Percentiles rank a stretch among this genome's conserved stretches.
These are phyloP conservation scores for Mesoligia furuncula DNA, from an alignment of 2,888 invertebrate genomes.

Conservation along the genomic window DNA sequence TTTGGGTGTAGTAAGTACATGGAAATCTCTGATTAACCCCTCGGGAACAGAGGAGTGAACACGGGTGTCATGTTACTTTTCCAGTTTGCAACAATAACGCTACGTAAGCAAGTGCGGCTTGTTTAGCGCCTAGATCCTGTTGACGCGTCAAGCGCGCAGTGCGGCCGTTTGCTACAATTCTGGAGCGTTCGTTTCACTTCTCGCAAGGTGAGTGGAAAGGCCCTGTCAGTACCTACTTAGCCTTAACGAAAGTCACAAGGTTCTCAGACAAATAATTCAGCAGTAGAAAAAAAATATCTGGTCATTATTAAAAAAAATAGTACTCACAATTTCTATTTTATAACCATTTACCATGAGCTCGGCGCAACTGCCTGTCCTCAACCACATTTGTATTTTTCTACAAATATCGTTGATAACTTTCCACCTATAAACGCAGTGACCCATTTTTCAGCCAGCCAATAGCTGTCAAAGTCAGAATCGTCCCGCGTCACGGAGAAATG, in stretches of 20 bases:
- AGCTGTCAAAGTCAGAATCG: conserved; percentile 57
- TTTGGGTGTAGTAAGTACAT: too few species aligned
- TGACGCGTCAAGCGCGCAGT: too few species aligned
- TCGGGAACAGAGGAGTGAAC: too few species aligned
- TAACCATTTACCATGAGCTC: not conserved
- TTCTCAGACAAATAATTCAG: not conserved
- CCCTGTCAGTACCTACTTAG: too few species aligned
- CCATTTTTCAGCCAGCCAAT: conserved; percentile 60
- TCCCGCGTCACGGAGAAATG: conserved; percentile 34
- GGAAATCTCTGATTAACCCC: not conserved
- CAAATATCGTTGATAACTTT: conserved; percentile 41
- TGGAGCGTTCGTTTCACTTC: too few species aligned
- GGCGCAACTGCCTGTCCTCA: not conserved
- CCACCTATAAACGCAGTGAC: conserved; percentile 45
- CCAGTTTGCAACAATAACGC: not conserved
- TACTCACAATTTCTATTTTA: not conserved
- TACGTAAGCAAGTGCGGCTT: too few species aligned
- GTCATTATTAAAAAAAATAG: not conserved
- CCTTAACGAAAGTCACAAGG: not conserved
- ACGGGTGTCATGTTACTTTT: not conserved
- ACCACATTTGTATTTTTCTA: conserved; percentile 26
- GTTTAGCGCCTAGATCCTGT: too few species aligned
- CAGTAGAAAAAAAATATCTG: not conserved
- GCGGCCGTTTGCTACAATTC: too few species aligned
- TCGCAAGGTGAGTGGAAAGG: too few species aligned